A percentile compares a stretch with the other conserved stretches of the same genome.
Evolutionary conservation across 2,113 vertebrate genomes (phyloP).

Genomic region (Bettongia penicillata): DNA sequence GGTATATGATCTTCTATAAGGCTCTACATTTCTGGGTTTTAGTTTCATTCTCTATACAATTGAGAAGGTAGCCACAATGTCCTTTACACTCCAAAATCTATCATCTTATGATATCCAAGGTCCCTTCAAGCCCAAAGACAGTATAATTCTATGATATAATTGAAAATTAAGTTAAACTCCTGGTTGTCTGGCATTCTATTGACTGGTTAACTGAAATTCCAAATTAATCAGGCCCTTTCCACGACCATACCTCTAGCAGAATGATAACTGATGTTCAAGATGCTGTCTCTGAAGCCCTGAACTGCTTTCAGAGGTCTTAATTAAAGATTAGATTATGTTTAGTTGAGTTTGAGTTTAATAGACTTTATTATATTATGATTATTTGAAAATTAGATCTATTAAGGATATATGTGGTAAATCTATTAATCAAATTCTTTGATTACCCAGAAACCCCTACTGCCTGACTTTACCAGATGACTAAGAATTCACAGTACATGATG

Average conservation of each 20-base stretch:
- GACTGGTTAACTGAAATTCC: not conserved
- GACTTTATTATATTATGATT: not conserved
- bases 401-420: not conserved
- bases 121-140: not conserved
- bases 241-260: not conserved
- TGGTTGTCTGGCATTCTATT: not conserved
- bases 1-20: not conserved
- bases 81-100: not conserved
- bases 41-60: not conserved
- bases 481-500: not conserved
- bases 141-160: not conserved
- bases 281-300: not conserved
- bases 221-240: not conserved
- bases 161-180: not conserved
- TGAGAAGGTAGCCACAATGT: not conserved
- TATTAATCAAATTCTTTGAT: not conserved
- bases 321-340: not conserved
- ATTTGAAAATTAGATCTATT: not conserved
- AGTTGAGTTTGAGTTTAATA: not conserved
- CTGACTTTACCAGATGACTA: not conserved
- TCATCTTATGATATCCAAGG: not conserved
- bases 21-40: not conserved
- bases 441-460: not conserved
- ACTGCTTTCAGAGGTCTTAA: not conserved
- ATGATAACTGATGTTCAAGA: not conserved